These are phyloP conservation scores for Mesorhabditis sp. DNA, from an alignment of 2,888 invertebrate species.

Conservation along the genomic window DNA sequence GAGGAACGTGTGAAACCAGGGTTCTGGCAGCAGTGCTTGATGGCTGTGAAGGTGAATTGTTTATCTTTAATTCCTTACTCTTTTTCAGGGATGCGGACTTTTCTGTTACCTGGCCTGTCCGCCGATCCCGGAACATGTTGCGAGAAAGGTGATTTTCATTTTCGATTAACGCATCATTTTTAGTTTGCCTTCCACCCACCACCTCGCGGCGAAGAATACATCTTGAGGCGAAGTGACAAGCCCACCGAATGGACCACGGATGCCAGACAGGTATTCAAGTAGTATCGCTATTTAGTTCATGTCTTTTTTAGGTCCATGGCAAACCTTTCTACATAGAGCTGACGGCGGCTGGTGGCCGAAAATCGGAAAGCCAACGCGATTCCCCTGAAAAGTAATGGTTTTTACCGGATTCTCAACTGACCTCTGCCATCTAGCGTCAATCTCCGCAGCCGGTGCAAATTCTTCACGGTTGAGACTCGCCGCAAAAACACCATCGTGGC, in stretches of 20 bases:
- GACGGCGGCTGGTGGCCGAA: not conserved
- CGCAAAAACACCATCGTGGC: not conserved
- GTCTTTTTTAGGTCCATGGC: not conserved
- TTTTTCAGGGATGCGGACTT: conserved; percentile 25
- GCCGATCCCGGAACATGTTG: conserved; percentile 41
- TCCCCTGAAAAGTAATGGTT: no score
- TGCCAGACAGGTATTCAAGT: not conserved
- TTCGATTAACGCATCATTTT: not conserved
- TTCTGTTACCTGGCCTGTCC: conserved; percentile 45
- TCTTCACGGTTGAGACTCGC: conserved; percentile 3
- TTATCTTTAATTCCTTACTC: not conserved
- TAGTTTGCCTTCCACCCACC: conserved; percentile 48
- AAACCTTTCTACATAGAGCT: not conserved
- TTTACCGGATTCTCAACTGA: no score
- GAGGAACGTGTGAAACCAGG: no score
- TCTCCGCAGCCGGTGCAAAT: not conserved
- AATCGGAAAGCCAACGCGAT: no score
- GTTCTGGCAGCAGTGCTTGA: no score
- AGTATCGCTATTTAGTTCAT: not conserved
- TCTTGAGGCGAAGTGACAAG: not conserved
- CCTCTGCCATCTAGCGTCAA: not conserved
- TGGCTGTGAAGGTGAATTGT: not conserved
- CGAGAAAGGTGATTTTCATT: conserved; percentile 28
- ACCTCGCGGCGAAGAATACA: not conserved
- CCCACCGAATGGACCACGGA: not conserved